phyloP scores from a whole-genome alignment of 2,797 vertebrate species.

The Anabacerthia variegaticeps region DNA sequence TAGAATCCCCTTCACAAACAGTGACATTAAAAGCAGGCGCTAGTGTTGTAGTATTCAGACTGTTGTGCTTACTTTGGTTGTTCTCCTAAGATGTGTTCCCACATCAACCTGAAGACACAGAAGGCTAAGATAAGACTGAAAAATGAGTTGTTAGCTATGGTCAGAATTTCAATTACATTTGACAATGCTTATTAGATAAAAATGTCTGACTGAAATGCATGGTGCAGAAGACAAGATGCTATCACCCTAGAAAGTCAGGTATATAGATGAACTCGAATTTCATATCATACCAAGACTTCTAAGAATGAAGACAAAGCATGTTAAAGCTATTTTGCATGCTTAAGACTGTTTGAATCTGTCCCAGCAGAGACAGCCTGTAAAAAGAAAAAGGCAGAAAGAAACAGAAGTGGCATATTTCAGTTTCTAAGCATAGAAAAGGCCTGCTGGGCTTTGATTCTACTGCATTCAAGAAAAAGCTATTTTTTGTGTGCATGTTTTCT shows the following conservation, averaged over 20 bases:
- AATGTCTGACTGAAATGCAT: neutral
- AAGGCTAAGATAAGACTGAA: neutral
- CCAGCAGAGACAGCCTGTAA: neutral
- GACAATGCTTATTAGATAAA: neutral
- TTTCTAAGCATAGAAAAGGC: neutral
- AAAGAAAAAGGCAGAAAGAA: neutral
- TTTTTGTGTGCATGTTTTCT: neutral
- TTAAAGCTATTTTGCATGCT: neutral
- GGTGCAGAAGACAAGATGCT: neutral
- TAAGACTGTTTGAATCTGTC: neutral
- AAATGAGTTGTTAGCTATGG: neutral
- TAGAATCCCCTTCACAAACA: neutral
- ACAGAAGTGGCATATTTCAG: neutral
- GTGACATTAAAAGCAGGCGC: neutral
- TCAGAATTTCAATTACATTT: neutral
- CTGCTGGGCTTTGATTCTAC: neutral
- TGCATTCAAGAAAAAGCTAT: fast-evolving
- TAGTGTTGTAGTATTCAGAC: neutral
- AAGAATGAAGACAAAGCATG: neutral
- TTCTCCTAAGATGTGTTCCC: neutral
- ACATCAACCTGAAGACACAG: neutral
- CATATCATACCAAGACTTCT: neutral
- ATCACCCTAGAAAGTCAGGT: neutral
- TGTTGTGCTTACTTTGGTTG: neutral
- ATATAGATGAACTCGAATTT: neutral